Conservation (phyloP, 2,888 invertebrate genomes). For the Eulithis prunata region DNA sequence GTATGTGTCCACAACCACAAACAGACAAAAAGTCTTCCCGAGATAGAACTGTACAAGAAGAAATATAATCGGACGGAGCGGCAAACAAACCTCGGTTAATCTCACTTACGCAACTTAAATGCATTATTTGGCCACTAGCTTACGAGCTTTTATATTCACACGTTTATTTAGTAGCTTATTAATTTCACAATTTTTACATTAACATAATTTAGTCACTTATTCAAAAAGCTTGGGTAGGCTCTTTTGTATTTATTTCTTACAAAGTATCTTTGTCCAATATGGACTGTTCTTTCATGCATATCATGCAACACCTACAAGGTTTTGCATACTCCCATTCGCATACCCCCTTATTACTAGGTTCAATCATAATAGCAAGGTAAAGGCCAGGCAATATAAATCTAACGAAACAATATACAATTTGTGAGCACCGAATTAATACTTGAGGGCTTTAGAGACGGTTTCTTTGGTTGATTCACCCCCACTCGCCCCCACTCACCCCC, state of each 20-base stretch:
- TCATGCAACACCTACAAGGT: no score
- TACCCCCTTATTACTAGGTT: no score
- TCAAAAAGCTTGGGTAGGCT: neutral
- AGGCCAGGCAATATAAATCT: neutral
- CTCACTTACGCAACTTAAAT: constrained; percentile 69
- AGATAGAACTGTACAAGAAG: neutral
- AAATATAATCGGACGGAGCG: constrained; percentile 61
- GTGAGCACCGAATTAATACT: constrained; percentile 33
- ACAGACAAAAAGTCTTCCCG: no score
- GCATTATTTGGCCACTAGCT: constrained; percentile 60
- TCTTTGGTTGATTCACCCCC: constrained; percentile 57
- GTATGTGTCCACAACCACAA: no score
- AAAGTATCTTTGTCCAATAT: no score
- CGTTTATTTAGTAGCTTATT: constrained; percentile 11
- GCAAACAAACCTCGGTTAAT: constrained; percentile 50
- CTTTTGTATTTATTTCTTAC: neutral
- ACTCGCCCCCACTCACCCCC: constrained; percentile 67
- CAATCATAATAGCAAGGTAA: no score
- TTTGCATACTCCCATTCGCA: no score
- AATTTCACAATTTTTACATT: constrained; percentile 14
- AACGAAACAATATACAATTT: constrained; percentile 20
- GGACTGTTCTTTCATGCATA: no score
- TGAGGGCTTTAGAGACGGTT: constrained; percentile 29
- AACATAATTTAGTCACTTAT: neutral
- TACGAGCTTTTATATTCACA: neutral